phyloP scores from a whole-genome alignment of 2,113 vertebrate genomes.

The Sinocyclocheilus rhinocerous region DNA sequence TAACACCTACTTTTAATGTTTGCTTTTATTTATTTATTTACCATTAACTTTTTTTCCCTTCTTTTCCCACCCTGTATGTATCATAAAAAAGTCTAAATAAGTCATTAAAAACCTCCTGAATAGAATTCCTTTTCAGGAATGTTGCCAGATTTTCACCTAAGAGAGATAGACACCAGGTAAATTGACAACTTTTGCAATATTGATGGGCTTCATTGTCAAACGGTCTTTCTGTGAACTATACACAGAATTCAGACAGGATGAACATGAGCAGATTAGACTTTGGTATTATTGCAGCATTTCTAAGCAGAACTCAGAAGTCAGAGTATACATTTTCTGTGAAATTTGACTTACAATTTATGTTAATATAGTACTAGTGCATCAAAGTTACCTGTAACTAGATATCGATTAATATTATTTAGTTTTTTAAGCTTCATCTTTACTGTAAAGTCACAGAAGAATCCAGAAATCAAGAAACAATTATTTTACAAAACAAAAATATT shows the following conservation, averaged over 20 bases:
- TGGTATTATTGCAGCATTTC: constrained; percentile 42
- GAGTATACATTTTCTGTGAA: constrained; percentile 36
- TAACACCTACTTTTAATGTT: not conserved
- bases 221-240: constrained; percentile 38
- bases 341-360: not conserved
- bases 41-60: too few species aligned
- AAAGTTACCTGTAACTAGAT: too few species aligned
- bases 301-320: constrained; percentile 27
- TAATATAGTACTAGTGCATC: too few species aligned
- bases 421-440: too few species aligned
- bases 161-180: constrained; percentile 7
- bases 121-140: constrained; percentile 29
- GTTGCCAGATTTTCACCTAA: constrained; percentile 17
- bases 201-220: constrained; percentile 30
- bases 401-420: too few species aligned
- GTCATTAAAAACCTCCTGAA: constrained; percentile 2
- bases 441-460: too few species aligned
- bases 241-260: constrained; percentile 45
- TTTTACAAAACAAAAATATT: too few species aligned
- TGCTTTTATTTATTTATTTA: not conserved
- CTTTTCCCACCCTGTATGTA: not conserved
- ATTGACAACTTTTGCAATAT: constrained; percentile 37
- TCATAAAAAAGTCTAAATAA: not conserved
- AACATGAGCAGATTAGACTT: constrained; percentile 40
- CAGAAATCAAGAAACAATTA: too few species aligned